These are phyloP conservation scores for Teleogryllus oceanicus DNA, from an alignment of 2,888 invertebrate genomes.

Conservation along the genomic window DNA sequence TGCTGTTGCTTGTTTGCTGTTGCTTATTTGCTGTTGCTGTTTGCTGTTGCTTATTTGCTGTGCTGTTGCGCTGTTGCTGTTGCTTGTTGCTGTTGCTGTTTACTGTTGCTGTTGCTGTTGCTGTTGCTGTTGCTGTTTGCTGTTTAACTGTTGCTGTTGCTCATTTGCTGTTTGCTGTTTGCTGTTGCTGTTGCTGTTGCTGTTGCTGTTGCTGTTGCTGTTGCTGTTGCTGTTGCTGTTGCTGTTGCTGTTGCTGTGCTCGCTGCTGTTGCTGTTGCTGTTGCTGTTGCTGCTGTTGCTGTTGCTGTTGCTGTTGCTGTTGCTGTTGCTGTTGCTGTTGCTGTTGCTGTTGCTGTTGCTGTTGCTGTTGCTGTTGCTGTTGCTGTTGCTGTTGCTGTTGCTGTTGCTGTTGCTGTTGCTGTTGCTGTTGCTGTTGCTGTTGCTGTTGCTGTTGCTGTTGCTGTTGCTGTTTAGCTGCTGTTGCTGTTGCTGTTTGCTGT, in stretches of 20 bases:
- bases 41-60: not conserved
- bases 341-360: conserved; percentile 21
- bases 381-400: conserved; percentile 30
- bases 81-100: too few species aligned
- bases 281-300: conserved; percentile 47
- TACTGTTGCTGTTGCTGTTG: conserved; percentile 27
- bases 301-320: conserved; percentile 49
- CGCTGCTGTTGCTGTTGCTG: conserved; percentile 46
- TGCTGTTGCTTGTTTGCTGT: too few species aligned
- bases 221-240: conserved; percentile 48
- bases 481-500: too few species aligned
- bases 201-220: conserved; percentile 26
- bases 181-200: conserved; percentile 47
- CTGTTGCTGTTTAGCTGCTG: too few species aligned
- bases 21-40: too few species aligned
- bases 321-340: conserved; percentile 20
- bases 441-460: conserved; percentile 26
- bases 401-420: conserved; percentile 39
- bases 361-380: not conserved
- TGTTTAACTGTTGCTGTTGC: conserved; percentile 26
- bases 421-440: conserved; percentile 3
- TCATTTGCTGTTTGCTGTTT: conserved; percentile 35
- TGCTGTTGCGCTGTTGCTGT: not conserved
- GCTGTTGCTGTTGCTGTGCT: conserved; percentile 42
- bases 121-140: conserved; percentile 20